A percentile compares a stretch with the other conserved stretches of the same genome.
phyloP scores from a whole-genome alignment of 2,888 invertebrate genomes.

The Torymus tubicola region DNA sequence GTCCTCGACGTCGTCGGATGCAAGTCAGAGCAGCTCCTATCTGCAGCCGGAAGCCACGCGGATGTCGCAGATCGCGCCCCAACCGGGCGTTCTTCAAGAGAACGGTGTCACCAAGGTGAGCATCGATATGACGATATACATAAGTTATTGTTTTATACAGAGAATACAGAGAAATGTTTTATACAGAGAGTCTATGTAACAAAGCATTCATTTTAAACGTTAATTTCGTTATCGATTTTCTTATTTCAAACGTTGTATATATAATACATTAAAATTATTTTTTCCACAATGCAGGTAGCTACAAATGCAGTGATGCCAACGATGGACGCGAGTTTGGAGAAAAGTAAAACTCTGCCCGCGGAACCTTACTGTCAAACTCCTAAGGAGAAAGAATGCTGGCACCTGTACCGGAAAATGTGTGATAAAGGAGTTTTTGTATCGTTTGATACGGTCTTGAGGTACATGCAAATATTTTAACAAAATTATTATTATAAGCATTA shows the following conservation, averaged over 20 bases:
- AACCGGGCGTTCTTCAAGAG: constrained; percentile 1
- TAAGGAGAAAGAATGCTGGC: constrained; percentile 84
- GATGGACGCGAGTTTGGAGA: constrained; percentile 55
- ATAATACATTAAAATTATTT: too few relatives aligned
- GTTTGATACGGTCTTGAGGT: constrained; percentile 83
- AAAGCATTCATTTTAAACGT: too few relatives aligned
- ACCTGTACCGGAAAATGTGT: constrained; percentile 82
- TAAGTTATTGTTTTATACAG: too few relatives aligned
- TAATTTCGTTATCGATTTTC: too few relatives aligned
- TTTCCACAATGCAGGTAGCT: too few relatives aligned
- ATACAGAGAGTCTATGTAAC: too few relatives aligned
- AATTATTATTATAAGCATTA: background rate
- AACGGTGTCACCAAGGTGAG: constrained; percentile 34
- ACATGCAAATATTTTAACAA: constrained; percentile 1
- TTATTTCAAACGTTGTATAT: too few relatives aligned
- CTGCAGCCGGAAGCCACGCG: constrained; percentile 34
- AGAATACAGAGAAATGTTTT: too few relatives aligned
- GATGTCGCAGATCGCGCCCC: constrained; percentile 29
- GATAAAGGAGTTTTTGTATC: constrained; percentile 83
- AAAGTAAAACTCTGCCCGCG: constrained; percentile 63
- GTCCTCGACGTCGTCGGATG: constrained; percentile 6
- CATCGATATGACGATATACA: too few relatives aligned
- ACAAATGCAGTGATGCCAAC: constrained; percentile 12
- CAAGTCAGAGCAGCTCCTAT: constrained; percentile 13
- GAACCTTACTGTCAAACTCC: constrained; percentile 78